Percentiles rank a stretch among this genome's conserved stretches.
These are phyloP conservation scores for Saccostrea glomerata DNA, from an alignment of 1,140 invertebrate species.

Conservation along the genomic window DNA sequence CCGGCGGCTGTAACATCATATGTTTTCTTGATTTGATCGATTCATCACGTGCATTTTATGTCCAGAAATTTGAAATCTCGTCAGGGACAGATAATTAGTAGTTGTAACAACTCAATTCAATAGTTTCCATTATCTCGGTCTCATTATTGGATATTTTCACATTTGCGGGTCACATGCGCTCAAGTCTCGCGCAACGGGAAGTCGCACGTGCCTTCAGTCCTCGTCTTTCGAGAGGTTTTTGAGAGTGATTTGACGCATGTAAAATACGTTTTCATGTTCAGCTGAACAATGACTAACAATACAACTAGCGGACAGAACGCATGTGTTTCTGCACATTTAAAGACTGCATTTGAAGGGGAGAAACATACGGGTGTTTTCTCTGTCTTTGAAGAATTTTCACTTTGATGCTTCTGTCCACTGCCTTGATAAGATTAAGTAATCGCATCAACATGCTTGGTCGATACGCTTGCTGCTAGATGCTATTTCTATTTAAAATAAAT, in stretches of 20 bases:
- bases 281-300: constrained; percentile 30
- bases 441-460: neutral
- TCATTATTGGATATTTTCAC: constrained; percentile 40
- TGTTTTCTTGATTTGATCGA: constrained; percentile 18
- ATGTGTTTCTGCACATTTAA: constrained; percentile 13
- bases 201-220: constrained; percentile 48
- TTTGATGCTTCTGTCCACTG: constrained; percentile 19
- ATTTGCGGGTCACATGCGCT: constrained; percentile 36
- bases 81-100: constrained; percentile 28
- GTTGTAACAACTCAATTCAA: constrained; percentile 36
- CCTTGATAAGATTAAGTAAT: neutral
- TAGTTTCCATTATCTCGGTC: constrained; percentile 20
- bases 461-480: constrained; percentile 7
- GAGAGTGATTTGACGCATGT: constrained; percentile 12
- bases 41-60: constrained; percentile 27
- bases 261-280: constrained; percentile 33
- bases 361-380: neutral
- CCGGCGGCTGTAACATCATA: constrained; percentile 2
- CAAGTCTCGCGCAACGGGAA: constrained; percentile 38
- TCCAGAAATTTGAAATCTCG: constrained; percentile 32
- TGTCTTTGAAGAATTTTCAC: constrained; percentile 7
- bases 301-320: neutral
- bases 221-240: constrained; percentile 35
- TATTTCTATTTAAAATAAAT: no score
- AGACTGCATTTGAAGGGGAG: neutral